These are phyloP conservation scores for Leptura quadrifasciata DNA, from an alignment of 2,888 invertebrate species.

Conservation along the genomic window DNA sequence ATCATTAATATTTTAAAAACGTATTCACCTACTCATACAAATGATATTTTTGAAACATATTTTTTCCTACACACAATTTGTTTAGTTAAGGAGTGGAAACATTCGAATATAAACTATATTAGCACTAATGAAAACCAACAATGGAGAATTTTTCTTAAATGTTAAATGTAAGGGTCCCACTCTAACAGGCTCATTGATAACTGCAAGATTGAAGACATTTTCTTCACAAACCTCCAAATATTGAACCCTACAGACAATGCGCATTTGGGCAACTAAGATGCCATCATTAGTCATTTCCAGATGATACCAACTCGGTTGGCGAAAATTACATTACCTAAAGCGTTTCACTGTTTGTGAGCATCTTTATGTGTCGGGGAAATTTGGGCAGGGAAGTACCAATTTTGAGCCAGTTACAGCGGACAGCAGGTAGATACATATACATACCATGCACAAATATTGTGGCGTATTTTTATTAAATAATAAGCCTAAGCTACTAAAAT, in stretches of 20 bases:
- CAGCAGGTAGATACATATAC: background rate
- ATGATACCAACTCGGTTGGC: too few relatives aligned
- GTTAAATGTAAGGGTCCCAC: background rate
- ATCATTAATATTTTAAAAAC: background rate
- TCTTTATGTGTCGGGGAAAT: too few relatives aligned
- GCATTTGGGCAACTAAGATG: too few relatives aligned
- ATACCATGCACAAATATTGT: background rate
- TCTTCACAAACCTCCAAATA: too few relatives aligned
- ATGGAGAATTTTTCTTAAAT: background rate
- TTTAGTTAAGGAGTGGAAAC: too few relatives aligned
- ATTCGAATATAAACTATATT: too few relatives aligned
- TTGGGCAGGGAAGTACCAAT: background rate
- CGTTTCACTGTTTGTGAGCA: too few relatives aligned
- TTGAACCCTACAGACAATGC: too few relatives aligned
- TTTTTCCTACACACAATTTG: too few relatives aligned
- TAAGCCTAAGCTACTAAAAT: background rate
- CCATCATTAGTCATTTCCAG: background rate
- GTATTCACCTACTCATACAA: background rate
- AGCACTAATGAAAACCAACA: background rate
- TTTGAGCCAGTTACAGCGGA: background rate
- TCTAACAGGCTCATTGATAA: background rate
- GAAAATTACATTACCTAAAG: too few relatives aligned
- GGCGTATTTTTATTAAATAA: background rate
- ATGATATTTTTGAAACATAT: too few relatives aligned
- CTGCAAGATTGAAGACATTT: too few relatives aligned